A percentile compares a stretch with the other conserved stretches of the same genome.
Conservation (phyloP, 2,888 invertebrate genomes). For the Thera britannica region DNA sequence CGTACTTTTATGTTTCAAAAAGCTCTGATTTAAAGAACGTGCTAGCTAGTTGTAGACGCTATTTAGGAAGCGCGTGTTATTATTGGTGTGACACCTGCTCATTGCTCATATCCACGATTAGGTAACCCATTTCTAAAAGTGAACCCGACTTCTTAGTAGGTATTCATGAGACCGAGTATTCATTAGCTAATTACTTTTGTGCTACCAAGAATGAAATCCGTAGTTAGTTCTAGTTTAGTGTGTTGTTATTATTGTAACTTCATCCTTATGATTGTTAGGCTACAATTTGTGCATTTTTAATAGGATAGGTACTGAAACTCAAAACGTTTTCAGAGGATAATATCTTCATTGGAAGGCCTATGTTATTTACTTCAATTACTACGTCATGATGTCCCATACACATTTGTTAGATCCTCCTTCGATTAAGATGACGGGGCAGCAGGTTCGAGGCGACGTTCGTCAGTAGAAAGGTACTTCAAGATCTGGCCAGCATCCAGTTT, state of each 20-base stretch:
- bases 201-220: constrained; percentile 22
- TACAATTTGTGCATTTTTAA: neutral
- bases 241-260: constrained; percentile 1
- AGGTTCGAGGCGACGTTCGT: constrained; percentile 60
- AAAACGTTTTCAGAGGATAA: neutral
- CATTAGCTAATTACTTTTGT: constrained; percentile 46
- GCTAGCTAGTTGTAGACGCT: constrained; percentile 11
- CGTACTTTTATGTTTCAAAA: constrained; percentile 22
- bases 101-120: constrained; percentile 39
- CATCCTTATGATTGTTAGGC: constrained; percentile 19
- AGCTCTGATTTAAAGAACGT: constrained; percentile 13
- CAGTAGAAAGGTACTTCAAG: constrained; percentile 55
- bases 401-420: constrained; percentile 29
- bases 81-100: constrained; percentile 50
- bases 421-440: constrained; percentile 51
- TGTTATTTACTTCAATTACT: constrained; percentile 13
- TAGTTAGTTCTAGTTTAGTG: constrained; percentile 1
- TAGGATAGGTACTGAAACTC: neutral
- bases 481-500: constrained; percentile 50
- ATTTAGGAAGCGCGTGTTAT: constrained; percentile 37
- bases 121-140: constrained; percentile 49
- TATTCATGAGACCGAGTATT: constrained; percentile 31
- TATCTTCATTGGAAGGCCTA: neutral
- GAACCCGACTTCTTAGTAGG: constrained; percentile 20
- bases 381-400: constrained; percentile 19